A percentile compares a stretch with the other conserved stretches of the same genome.
Conservation (phyloP, 2,888 invertebrate genomes). For the Microchrysa polita region DNA sequence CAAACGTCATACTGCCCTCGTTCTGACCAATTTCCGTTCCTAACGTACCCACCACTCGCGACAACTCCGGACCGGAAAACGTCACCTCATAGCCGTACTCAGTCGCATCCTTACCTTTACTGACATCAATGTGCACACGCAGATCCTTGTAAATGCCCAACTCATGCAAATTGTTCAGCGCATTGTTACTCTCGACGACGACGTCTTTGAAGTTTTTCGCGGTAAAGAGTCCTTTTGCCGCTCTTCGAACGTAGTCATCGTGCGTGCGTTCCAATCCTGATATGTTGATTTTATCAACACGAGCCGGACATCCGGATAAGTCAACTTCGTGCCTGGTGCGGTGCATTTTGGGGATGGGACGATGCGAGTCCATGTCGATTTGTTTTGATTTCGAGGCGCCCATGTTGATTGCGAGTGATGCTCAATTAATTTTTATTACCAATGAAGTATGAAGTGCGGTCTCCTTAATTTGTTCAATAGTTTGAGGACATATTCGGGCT, state of each 20-base stretch:
- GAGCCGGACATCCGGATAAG: constrained; percentile 66
- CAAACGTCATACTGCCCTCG: constrained; percentile 79
- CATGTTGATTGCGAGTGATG: not conserved
- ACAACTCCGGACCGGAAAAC: constrained; percentile 85
- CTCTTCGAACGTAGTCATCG: constrained; percentile 84
- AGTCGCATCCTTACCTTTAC: constrained; percentile 77
- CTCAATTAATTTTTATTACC: too few species aligned
- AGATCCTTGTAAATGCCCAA: constrained; percentile 91
- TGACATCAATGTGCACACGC: constrained; percentile 87
- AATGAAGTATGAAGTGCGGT: too few species aligned
- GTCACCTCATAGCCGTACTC: constrained; percentile 84
- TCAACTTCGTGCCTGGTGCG: constrained; percentile 6
- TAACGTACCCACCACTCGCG: constrained; percentile 83
- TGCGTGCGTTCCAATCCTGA: constrained; percentile 89
- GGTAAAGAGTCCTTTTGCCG: constrained; percentile 83
- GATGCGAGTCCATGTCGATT: not conserved
- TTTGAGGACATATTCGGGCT: too few species aligned
- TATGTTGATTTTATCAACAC: constrained; percentile 86
- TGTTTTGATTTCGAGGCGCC: constrained; percentile 16
- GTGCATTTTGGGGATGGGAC: not conserved
- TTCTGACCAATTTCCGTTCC: constrained; percentile 91
- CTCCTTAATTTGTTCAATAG: too few species aligned
- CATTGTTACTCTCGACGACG: constrained; percentile 73
- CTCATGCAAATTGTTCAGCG: constrained; percentile 78
- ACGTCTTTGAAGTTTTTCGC: constrained; percentile 89